A percentile compares a stretch with the other conserved stretches of the same genome.
phyloP scores from a whole-genome alignment of 2,113 vertebrate genomes.

The Peromyscus polionotus region DNA sequence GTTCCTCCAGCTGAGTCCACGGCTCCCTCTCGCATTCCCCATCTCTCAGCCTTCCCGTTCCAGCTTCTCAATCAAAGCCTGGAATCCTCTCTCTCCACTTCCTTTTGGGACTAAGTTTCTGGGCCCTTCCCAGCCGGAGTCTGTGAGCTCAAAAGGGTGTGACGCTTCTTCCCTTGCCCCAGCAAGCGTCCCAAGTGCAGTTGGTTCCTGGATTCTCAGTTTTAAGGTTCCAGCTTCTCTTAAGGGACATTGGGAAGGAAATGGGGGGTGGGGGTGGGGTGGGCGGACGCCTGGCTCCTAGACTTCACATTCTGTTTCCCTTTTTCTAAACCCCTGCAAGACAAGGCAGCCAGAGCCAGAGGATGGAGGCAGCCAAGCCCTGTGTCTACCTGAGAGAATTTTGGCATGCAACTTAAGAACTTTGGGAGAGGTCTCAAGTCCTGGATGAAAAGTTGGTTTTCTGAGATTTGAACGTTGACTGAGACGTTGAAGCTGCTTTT shows the following conservation, averaged over 20 bases:
- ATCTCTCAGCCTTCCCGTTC: neutral
- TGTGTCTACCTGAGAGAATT: neutral
- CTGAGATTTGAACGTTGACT: neutral
- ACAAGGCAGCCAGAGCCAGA: conserved; percentile 15
- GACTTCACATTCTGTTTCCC: neutral
- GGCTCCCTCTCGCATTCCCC: neutral
- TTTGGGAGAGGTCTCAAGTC: conserved; percentile 11
- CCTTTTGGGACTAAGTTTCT: conserved; percentile 58
- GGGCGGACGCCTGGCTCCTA: neutral
- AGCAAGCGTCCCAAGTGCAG: neutral
- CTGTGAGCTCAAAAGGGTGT: conserved; percentile 62
- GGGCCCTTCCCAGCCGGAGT: conserved; percentile 28
- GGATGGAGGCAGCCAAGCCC: neutral
- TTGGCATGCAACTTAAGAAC: neutral
- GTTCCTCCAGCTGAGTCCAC: neutral
- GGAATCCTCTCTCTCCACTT: neutral
- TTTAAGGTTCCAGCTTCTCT: neutral
- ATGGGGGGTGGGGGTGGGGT: neutral
- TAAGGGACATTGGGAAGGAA: conserved; percentile 21
- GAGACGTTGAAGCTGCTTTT: neutral
- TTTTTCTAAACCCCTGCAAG: neutral
- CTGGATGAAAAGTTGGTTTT: neutral
- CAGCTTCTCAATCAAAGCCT: conserved; percentile 11
- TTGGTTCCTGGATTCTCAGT: conserved; percentile 2
- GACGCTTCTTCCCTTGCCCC: neutral